Conservation (phyloP, 1,140 invertebrate species). For the Hesperophylax magnus region DNA sequence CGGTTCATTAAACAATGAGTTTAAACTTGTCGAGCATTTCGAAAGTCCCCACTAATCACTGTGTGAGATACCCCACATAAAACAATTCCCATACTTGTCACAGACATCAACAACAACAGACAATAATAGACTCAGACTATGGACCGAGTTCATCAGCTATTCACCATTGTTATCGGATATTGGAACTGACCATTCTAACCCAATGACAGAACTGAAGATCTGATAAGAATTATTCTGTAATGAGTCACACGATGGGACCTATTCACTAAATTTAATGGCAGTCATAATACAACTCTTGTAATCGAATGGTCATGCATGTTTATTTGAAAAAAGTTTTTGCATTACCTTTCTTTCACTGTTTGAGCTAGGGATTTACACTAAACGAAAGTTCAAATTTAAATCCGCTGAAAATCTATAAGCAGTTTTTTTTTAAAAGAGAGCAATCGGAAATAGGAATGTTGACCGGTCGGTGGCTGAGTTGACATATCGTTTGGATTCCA, state of each 20-base stretch:
- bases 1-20: neutral
- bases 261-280: constrained; percentile 1
- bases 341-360: too few relatives aligned
- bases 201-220: neutral
- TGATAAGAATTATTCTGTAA: neutral
- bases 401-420: too few relatives aligned
- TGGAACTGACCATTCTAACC: constrained; percentile 4
- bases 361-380: too few relatives aligned
- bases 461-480: too few relatives aligned
- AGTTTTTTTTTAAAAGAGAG: too few relatives aligned
- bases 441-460: too few relatives aligned
- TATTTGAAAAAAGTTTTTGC: too few relatives aligned
- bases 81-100: constrained; percentile 30
- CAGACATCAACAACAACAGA: neutral
- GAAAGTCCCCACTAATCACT: neutral
- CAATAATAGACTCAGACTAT: too few relatives aligned
- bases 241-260: constrained; percentile 6
- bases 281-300: neutral
- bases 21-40: neutral
- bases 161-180: constrained; percentile 29
- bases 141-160: neutral
- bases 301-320: too few relatives aligned
- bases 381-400: too few relatives aligned
- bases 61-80: constrained; percentile 21
- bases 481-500: too few relatives aligned